Conservation (phyloP, 2,113 vertebrate genomes). For the Anolis sagrei region DNA sequence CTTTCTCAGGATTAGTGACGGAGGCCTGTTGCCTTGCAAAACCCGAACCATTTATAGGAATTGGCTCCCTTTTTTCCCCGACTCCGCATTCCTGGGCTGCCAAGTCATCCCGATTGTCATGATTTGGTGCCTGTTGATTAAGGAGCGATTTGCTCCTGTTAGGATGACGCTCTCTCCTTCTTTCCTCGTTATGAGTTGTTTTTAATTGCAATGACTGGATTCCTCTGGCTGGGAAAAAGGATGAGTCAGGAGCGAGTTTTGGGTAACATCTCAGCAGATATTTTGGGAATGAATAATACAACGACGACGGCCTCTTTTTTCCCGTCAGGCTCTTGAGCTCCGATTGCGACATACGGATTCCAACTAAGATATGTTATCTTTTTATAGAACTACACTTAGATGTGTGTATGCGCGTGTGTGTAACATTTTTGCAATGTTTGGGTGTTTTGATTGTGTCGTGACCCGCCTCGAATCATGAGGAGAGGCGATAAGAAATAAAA, state of each 20-base stretch:
- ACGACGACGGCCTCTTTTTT: no score
- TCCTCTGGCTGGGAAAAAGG: not conserved
- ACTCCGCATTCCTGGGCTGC: not conserved
- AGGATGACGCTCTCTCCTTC: not conserved
- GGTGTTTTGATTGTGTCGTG: no score
- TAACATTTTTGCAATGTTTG: no score
- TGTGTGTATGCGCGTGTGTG: no score
- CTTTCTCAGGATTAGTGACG: not conserved
- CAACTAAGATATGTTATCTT: no score
- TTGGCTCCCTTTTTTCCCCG: not conserved
- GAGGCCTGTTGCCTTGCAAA: not conserved
- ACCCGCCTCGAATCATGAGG: no score
- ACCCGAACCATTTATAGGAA: not conserved
- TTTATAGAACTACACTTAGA: no score
- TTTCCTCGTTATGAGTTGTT: not conserved
- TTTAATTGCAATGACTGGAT: not conserved
- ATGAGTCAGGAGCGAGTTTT: not conserved
- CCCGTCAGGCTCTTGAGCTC: no score
- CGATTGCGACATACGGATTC: no score
- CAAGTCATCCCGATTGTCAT: not conserved
- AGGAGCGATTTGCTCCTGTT: not conserved
- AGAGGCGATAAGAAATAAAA: no score
- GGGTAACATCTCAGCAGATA: not conserved
- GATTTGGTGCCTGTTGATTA: not conserved
- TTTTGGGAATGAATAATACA: not conserved